phyloP scores from a whole-genome alignment of 2,888 invertebrate species.

The Philaethria dido region DNA sequence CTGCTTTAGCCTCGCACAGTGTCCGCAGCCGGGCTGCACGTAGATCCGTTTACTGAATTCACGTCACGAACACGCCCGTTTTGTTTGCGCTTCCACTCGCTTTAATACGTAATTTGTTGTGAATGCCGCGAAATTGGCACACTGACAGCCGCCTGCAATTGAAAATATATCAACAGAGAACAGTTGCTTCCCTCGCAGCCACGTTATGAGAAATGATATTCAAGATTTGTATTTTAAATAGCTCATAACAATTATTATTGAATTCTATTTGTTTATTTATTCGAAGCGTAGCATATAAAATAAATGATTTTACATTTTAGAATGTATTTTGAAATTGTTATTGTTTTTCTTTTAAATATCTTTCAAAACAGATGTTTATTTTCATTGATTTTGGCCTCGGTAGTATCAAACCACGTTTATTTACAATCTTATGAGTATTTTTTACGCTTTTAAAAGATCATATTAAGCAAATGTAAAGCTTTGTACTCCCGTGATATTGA shows the following conservation, averaged over 20 bases:
- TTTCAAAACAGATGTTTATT: too few relatives aligned
- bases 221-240: slow-evolving; percentile 10
- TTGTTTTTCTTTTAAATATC: too few relatives aligned
- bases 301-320: too few relatives aligned
- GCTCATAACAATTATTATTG: neutral
- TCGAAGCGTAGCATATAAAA: too few relatives aligned
- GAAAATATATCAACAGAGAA: slow-evolving; percentile 71
- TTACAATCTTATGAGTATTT: neutral
- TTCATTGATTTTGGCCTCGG: too few relatives aligned
- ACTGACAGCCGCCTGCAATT: slow-evolving; percentile 75
- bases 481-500: neutral
- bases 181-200: slow-evolving; percentile 49
- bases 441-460: neutral
- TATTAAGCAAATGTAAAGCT: neutral
- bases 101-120: slow-evolving; percentile 82
- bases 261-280: neutral
- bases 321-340: too few relatives aligned
- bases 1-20: slow-evolving; percentile 17
- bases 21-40: slow-evolving; percentile 38
- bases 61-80: slow-evolving; percentile 80
- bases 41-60: slow-evolving; percentile 58
- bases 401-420: neutral
- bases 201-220: slow-evolving; percentile 10
- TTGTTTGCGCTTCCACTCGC: slow-evolving; percentile 81
- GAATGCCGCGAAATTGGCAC: slow-evolving; percentile 80